A percentile compares a stretch with the other conserved stretches of the same genome.
Conservation (phyloP, 92 coral and sea anemone genomes). For the Epizoanthus scotinus region DNA sequence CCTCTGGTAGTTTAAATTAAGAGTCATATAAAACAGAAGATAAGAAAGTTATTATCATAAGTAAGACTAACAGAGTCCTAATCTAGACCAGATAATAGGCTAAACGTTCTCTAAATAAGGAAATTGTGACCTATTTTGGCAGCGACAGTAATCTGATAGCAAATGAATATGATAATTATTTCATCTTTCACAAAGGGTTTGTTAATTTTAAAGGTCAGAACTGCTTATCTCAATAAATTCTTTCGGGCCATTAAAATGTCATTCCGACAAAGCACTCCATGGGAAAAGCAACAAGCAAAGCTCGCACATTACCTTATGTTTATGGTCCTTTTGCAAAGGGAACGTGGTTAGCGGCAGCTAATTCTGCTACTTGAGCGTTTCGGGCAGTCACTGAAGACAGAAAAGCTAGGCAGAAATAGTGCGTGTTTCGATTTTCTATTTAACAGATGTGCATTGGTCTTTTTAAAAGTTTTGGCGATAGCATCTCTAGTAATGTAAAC, state of each 20-base stretch:
- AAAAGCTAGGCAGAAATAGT: not conserved
- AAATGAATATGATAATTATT: constrained; percentile 22
- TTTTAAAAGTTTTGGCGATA: constrained; percentile 19
- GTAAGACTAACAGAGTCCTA: constrained; percentile 27
- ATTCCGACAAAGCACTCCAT: constrained; percentile 17
- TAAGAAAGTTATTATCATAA: constrained; percentile 22
- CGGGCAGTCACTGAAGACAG: not conserved
- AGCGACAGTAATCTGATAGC: constrained; percentile 20
- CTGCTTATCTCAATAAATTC: constrained; percentile 43
- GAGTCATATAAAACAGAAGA: constrained; percentile 3
- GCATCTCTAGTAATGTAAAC: constrained; percentile 36
- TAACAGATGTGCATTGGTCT: constrained; percentile 40
- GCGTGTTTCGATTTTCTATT: constrained; percentile 35
- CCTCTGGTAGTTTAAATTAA: constrained; percentile 2
- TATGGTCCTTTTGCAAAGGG: not conserved
- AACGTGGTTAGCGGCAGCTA: not conserved
- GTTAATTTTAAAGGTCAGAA: constrained; percentile 31
- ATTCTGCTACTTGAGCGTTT: not conserved
- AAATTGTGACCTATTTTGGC: constrained; percentile 14
- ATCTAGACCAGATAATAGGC: constrained; percentile 29
- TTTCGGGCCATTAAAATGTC: constrained; percentile 38
- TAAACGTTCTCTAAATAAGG: constrained; percentile 24
- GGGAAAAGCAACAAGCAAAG: not conserved
- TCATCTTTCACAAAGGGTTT: constrained; percentile 32
- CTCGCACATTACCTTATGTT: not conserved